Conservation (phyloP, 2,797 vertebrate genomes). For the Iguana delicatissima region DNA sequence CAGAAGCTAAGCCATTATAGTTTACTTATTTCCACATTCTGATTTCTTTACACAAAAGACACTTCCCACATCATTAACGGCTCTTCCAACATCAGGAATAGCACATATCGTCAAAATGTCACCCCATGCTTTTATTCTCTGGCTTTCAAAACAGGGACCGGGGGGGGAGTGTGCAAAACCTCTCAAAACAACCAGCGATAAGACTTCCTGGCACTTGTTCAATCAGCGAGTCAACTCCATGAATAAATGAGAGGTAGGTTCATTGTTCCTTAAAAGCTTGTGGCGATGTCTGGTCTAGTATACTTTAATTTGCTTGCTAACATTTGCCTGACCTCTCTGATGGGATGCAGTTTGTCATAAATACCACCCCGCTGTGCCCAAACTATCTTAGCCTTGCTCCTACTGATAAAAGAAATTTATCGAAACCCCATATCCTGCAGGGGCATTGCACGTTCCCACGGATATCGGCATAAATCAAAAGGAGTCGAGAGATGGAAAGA, state of each 20-base stretch:
- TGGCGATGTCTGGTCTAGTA: not conserved
- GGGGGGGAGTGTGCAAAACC: not conserved
- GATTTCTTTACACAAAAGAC: not conserved
- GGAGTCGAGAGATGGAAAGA: slow-evolving; percentile 6
- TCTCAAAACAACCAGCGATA: slow-evolving; percentile 3
- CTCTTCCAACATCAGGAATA: not conserved
- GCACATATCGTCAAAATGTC: not conserved
- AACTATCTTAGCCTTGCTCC: slow-evolving; percentile 49
- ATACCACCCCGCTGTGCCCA: slow-evolving; percentile 31
- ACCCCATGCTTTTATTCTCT: not conserved
- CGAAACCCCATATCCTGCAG: slow-evolving; percentile 52
- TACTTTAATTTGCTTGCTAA: slow-evolving; percentile 32
- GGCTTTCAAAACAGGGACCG: not conserved
- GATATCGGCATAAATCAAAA: slow-evolving; percentile 56
- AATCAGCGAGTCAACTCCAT: not conserved
- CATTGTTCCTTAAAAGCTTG: slow-evolving; percentile 48
- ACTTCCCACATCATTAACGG: not conserved
- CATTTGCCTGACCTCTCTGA: slow-evolving; percentile 44
- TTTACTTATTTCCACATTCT: no score
- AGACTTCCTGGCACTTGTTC: slow-evolving; percentile 43
- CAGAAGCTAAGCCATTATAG: not conserved
- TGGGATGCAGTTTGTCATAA: slow-evolving; percentile 44
- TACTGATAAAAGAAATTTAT: slow-evolving; percentile 63
- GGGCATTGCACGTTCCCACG: slow-evolving; percentile 34
- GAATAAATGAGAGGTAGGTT: slow-evolving; percentile 37